Percentiles rank a stretch among this genome's conserved stretches.
Conservation (phyloP, 2,888 invertebrate genomes). For the Drosophila vallismaia region DNA sequence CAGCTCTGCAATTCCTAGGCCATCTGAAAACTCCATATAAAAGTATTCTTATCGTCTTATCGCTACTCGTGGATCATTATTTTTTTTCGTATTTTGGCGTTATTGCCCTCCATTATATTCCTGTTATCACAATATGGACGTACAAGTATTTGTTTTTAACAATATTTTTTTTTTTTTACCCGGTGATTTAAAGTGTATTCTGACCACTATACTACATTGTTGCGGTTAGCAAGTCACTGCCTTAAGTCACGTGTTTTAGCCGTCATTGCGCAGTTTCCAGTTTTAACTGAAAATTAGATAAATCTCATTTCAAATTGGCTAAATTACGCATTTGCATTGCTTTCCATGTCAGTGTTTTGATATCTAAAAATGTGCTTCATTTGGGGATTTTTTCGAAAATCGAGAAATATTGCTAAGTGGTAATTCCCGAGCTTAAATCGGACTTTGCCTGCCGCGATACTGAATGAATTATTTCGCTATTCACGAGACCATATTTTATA, state of each 20-base stretch:
- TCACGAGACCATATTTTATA: constrained; percentile 1
- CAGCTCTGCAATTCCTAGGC: constrained; percentile 15
- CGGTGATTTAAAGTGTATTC: constrained; percentile 1
- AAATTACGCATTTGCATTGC: neutral
- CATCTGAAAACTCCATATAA: constrained; percentile 15
- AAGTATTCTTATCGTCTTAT: constrained; percentile 29
- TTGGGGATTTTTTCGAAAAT: neutral
- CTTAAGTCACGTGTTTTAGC: constrained; percentile 19
- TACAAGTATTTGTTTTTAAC: constrained; percentile 9
- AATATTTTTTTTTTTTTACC: constrained; percentile 4
- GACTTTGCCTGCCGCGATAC: neutral
- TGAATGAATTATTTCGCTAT: neutral
- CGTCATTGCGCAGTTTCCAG: constrained; percentile 21
- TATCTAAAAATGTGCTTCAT: neutral
- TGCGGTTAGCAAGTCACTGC: constrained; percentile 17
- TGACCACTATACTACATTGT: constrained; percentile 27
- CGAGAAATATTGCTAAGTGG: neutral
- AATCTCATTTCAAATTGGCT: neutral
- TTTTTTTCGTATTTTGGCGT: constrained; percentile 22
- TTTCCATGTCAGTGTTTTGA: neutral
- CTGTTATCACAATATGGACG: constrained; percentile 16
- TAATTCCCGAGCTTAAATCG: constrained; percentile 2
- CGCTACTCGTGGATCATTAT: constrained; percentile 25
- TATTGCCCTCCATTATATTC: constrained; percentile 13
- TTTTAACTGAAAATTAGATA: too few species aligned